These are phyloP conservation scores for Elachura formosa DNA, from an alignment of 2,113 vertebrate species.

Conservation along the genomic window DNA sequence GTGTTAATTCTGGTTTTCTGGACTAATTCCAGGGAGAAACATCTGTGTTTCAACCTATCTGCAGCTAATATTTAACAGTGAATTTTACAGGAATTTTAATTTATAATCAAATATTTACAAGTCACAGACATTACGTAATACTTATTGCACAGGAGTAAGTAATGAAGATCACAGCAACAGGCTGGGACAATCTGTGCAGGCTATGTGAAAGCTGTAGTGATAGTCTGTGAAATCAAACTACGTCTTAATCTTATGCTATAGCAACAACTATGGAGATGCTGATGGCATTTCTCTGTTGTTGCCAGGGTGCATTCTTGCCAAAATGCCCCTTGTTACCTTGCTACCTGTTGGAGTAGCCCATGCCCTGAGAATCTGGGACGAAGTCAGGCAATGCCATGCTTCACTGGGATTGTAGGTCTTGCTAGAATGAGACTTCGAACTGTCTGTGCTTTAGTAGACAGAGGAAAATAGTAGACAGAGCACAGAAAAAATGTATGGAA, in stretches of 20 bases:
- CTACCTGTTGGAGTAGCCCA: neutral
- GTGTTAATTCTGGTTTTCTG: neutral
- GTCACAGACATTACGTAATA: neutral
- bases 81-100: constrained; percentile 45
- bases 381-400: neutral
- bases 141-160: neutral
- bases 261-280: neutral
- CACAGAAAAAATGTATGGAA: neutral
- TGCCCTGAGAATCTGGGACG: neutral
- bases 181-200: neutral
- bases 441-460: neutral
- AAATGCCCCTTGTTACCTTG: neutral
- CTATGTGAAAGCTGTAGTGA: neutral
- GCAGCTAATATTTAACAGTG: neutral
- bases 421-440: neutral
- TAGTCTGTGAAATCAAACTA: neutral
- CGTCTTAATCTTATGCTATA: neutral
- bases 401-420: neutral
- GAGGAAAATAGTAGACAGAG: neutral
- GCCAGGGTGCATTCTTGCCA: neutral
- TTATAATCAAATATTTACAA: constrained; percentile 36
- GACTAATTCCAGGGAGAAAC: constrained; percentile 13
- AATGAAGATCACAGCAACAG: neutral
- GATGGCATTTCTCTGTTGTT: neutral
- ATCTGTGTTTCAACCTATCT: constrained; percentile 9